Base-by-base conservation (phyloP, 1,140 invertebrate species). In the Drosophila lacertosa region DNA sequence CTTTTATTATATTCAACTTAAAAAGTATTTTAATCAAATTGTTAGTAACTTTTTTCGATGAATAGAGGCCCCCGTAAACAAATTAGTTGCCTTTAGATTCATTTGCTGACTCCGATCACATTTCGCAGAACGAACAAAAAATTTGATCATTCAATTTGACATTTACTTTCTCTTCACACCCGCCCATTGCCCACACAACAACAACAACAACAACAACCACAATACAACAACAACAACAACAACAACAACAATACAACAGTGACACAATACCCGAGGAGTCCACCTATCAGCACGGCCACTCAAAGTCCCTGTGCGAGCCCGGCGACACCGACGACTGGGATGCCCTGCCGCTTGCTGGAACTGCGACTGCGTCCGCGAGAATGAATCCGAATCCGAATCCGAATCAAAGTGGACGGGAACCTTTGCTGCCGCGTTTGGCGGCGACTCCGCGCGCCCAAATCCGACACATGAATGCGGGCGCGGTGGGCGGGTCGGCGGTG, bases 251-350 rank as follows among this genome's bases (percentile, higher is more conserved):
- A 68, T 47, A 59, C 65, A 47, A 78, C 75, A 91, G 90, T 77
- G 88, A 91, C 83, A 91, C 88, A 89, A 91, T 91, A 73, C 90
- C 90, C 77, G 90, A 91, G 88, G 90, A 91, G 59, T 86, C 86
- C 60, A 77, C 71, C 50, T 90, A 91, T 45, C 86, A 77, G 44
- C 89, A 91, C 39, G 80, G 74, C 20, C 86, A 89, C 76, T 91
- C 90, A 20, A 91, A 91, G 60, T 91, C 90, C 37, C 48, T 91
- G 24, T 91, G 90, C 51, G 90, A 91, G 62, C 90, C 88, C 37
- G 71, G 68, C 50, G 80, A 83, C 20, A 67, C 70, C 47, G 89
- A 90, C 51, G 89, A 91, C 57, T 91, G 89, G 89, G 78, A 91
- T n/a, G 59, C 77, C 44, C 55, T 77, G 35, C 69, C 78, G 7